Evolutionary conservation across 1,140 invertebrate genomes (phyloP).

Genomic region (Pteromalus puparum): DNA sequence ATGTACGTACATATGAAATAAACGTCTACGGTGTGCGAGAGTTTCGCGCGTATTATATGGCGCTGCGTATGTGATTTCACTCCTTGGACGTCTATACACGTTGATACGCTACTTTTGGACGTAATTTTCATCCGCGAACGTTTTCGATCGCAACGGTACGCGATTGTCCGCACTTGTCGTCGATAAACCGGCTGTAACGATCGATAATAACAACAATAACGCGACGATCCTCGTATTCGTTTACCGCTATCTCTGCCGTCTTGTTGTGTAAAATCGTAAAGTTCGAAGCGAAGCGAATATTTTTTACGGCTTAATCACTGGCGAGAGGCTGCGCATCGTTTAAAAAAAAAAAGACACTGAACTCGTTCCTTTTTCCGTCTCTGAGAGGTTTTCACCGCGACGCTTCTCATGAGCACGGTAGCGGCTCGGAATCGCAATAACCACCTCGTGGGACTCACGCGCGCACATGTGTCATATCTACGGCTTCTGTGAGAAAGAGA

Average conservation of each 20-base stretch:
- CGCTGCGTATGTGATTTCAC: background rate
- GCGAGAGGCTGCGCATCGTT: no score
- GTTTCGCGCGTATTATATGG: background rate
- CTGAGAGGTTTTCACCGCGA: conserved; percentile 33
- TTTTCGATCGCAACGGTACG: no score
- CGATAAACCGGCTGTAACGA: background rate
- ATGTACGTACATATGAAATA: background rate
- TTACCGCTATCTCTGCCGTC: background rate
- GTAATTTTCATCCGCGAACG: background rate
- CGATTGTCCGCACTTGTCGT: no score
- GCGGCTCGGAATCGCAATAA: no score
- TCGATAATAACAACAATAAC: background rate
- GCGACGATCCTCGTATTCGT: background rate
- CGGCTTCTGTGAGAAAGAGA: background rate
- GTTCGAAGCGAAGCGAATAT: background rate
- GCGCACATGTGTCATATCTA: conserved; percentile 8
- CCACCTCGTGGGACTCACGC: conserved; percentile 16
- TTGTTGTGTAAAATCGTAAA: background rate
- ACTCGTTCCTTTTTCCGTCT: background rate
- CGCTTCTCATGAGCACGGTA: conserved; percentile 43
- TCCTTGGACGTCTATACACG: background rate
- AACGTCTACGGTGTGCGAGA: background rate
- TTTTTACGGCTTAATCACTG: no score
- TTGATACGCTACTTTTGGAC: background rate
- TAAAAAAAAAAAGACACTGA: background rate